Evolutionary conservation across 1,140 invertebrate genomes (phyloP), one percentile per base, ranked within the genome.

Genomic region (Drosophila littoralis): DNA sequence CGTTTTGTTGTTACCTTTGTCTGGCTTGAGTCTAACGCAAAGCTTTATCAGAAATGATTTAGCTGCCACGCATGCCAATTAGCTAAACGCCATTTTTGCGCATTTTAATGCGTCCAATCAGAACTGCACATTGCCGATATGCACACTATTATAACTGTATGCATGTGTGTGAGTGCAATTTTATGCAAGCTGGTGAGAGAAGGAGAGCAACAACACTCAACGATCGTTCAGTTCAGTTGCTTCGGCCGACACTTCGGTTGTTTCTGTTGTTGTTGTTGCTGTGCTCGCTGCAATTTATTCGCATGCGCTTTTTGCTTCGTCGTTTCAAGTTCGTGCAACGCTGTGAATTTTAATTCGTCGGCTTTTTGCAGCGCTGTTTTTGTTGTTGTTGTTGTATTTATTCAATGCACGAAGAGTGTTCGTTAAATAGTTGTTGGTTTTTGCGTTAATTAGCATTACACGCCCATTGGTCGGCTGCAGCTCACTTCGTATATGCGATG

Each of bases 321-420:
- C 33, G 57, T 57, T 75, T 78, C 66, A 78, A 78, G 72, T 88
- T 86, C 68, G 84, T 88, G 83, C 35, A 52, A 9, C 40, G 75
- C 38, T 43, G 9, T 83, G 79, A 74, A 88, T 89, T 88, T 83
- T 61, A 88, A 88, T 88, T 88, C 69, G 83, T 83, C 70, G 82
- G 46, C 7, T 35, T 60, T 38, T 59, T 58, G 45, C 32, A 33
- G 60, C 64, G 42, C 71, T 64, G 42, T 45, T 33, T 63, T n/a
- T n/a, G n/a, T 22, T n/a, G 17, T 45, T 55, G 40, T 8, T 50
- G 43, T 7, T 32, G 40, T 6, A 12, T 35, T 52, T 12, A 40
- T 15, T 38, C 48, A 74, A 36, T 75, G 54, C 70, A 79, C 83
- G 84, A 79, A 72, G 67, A 33, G 43, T 61, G 46, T 36, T 65